Evolutionary conservation across 2,888 invertebrate species (phyloP), one percentile per base, ranked within the genome.

Genomic region (Lymantria dispar): DNA sequence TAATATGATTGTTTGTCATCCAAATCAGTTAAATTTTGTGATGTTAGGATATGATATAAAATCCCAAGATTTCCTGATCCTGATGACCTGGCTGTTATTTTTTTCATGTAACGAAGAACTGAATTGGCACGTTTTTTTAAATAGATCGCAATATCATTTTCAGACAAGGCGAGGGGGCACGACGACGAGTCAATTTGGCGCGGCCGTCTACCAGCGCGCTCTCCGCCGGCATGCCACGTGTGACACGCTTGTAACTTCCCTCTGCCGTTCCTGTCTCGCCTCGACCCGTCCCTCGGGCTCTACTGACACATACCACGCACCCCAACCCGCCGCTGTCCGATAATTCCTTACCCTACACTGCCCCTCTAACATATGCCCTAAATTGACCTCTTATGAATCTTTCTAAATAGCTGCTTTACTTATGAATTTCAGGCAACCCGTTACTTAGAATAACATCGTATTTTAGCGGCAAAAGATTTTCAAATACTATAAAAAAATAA

Each of bases 161-260:
- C 87, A 90, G 89, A 77, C 39, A 80, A 80, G 86, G 85, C 86
- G 87, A 77, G 84, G 60, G 71, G 76, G 76, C 72, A 76, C 68
- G 70, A 70, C 52, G 61, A 62, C 66, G 79, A 66, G 64, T 72
- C 74, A 50, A 80, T 81, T 68, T 86, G 87, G 86, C 85, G 85
- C 60, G 85, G 83, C 58, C 80, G 85, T 52, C 68, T 83, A 67
- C 79, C 84, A 61, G 80, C 83, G 70, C 86, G 85, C 71, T 82
- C 82, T 64, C 87, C 84, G 69, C 87, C 85, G 50, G 80, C 83
- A 62, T 82, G 84, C 80, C 81, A 80, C 76, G 83, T 87, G 75
- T 81, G 76, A 85, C 70, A 64, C 61, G 60, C 71, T 58, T 60
- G 67, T 45, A 50, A 42, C 43, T n/a, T n/a, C 45, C 40, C 47